A percentile compares a stretch with the other conserved stretches of the same genome.
Conservation (phyloP, 23 tunicate genomes). For the Trididemnum clinides region DNA sequence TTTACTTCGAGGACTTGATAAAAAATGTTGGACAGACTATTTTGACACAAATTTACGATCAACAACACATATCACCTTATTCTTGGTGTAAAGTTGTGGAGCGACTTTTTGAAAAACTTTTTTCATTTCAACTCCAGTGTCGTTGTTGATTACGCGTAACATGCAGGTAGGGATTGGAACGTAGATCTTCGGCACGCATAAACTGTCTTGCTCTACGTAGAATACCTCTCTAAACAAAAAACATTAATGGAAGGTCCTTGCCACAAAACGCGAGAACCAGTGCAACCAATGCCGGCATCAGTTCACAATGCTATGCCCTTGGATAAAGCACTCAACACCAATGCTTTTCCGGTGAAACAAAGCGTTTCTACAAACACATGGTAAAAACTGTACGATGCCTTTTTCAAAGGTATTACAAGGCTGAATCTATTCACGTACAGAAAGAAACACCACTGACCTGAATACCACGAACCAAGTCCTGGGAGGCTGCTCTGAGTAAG, state of each 20-base stretch:
- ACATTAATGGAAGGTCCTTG: too few relatives aligned
- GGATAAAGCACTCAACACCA: neutral
- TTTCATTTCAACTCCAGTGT: constrained; percentile 63
- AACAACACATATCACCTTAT: constrained; percentile 43
- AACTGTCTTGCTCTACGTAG: constrained; percentile 57
- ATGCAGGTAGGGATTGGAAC: constrained; percentile 52
- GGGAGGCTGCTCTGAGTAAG: constrained; percentile 65
- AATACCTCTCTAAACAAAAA: constrained; percentile 63
- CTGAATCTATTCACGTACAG: too few relatives aligned
- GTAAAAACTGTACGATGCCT: too few relatives aligned
- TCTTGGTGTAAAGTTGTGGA: constrained; percentile 72
- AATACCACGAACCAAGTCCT: constrained; percentile 85
- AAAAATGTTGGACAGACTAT: too few relatives aligned
- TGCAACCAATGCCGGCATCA: neutral
- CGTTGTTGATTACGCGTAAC: constrained; percentile 82
- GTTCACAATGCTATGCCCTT: neutral
- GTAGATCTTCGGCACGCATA: constrained; percentile 81
- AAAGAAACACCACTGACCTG: too few relatives aligned
- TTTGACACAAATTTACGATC: too few relatives aligned
- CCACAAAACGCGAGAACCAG: neutral
- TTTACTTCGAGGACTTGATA: too few relatives aligned
- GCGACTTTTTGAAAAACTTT: constrained; percentile 83
- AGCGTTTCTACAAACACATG: too few relatives aligned
- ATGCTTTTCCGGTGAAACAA: neutral
- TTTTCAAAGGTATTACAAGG: too few relatives aligned